These are phyloP conservation scores for Chroicocephalus ridibundus DNA, from an alignment of 2,113 vertebrate species.

Conservation along the genomic window DNA sequence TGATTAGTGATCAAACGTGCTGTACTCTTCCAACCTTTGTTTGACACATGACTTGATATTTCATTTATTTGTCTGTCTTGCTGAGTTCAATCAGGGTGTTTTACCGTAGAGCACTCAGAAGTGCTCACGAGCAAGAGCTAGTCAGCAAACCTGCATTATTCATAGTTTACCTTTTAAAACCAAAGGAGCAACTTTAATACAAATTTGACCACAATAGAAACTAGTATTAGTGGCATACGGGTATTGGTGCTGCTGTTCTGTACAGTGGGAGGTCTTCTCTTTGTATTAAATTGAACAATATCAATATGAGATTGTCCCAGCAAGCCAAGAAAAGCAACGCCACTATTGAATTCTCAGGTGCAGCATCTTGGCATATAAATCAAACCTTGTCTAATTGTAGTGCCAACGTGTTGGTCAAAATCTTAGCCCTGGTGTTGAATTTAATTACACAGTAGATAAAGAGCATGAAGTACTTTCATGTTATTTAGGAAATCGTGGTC, in stretches of 20 bases:
- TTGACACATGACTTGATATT: neutral
- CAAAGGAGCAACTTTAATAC: neutral
- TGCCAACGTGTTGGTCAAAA: neutral
- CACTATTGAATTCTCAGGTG: neutral
- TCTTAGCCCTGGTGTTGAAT: neutral
- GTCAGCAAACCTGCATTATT: neutral
- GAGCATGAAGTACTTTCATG: neutral
- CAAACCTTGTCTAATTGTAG: neutral
- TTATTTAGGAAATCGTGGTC: neutral
- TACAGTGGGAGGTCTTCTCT: neutral
- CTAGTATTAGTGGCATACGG: neutral
- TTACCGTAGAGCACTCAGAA: neutral
- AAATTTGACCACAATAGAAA: neutral
- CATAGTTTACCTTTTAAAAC: neutral
- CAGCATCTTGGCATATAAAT: neutral
- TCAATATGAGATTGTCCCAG: neutral
- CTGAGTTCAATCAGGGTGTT: neutral
- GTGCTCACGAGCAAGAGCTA: neutral
- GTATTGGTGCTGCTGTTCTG: neutral
- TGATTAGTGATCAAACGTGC: neutral
- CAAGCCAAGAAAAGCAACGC: neutral
- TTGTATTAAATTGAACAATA: neutral
- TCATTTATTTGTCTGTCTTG: neutral
- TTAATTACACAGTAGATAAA: neutral
- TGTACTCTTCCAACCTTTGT: neutral